Evolutionary conservation across 2,888 invertebrate species (phyloP).

Genomic region (Ectemnius lituratus): DNA sequence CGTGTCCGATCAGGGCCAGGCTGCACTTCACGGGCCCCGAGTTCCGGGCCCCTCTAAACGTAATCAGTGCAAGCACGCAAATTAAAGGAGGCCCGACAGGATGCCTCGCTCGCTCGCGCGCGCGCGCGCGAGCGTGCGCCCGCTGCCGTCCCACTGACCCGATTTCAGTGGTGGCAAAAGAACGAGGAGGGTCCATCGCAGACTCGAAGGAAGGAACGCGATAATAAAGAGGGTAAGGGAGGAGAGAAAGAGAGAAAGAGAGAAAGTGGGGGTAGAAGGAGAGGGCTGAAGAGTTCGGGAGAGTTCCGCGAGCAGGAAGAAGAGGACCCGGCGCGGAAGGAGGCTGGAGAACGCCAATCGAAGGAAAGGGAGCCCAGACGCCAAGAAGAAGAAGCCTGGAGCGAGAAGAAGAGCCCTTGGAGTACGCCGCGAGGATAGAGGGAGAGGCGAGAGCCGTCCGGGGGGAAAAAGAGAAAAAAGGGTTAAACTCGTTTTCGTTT

Average conservation of each 20-base stretch:
- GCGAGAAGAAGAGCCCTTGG: conserved; percentile 6
- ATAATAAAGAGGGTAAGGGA: conserved; percentile 8
- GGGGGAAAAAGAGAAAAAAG: conserved; percentile 67
- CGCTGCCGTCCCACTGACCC: conserved; percentile 67
- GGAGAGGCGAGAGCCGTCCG: conserved; percentile 28
- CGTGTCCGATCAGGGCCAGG: background rate
- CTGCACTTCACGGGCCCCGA: background rate
- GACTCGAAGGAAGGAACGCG: conserved; percentile 43
- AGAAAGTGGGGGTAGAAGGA: conserved; percentile 6
- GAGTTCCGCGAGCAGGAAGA: no score
- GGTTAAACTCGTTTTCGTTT: conserved; percentile 78
- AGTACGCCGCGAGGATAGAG: conserved; percentile 18
- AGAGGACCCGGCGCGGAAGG: background rate
- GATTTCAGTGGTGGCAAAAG: conserved; percentile 51
- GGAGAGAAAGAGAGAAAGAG: conserved; percentile 6
- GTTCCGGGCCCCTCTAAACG: conserved; percentile 30
- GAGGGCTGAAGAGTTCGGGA: no score
- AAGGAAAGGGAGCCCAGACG: conserved; percentile 46
- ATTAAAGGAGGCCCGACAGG: conserved; percentile 54
- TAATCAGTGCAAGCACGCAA: conserved; percentile 59
- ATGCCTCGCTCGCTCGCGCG: conserved; percentile 31
- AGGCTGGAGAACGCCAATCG: background rate
- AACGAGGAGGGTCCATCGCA: background rate
- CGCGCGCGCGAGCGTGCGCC: conserved; percentile 15
- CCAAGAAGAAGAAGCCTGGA: conserved; percentile 19